Base-by-base conservation (phyloP, 2,888 invertebrate genomes). In the Andrena bucephala region DNA sequence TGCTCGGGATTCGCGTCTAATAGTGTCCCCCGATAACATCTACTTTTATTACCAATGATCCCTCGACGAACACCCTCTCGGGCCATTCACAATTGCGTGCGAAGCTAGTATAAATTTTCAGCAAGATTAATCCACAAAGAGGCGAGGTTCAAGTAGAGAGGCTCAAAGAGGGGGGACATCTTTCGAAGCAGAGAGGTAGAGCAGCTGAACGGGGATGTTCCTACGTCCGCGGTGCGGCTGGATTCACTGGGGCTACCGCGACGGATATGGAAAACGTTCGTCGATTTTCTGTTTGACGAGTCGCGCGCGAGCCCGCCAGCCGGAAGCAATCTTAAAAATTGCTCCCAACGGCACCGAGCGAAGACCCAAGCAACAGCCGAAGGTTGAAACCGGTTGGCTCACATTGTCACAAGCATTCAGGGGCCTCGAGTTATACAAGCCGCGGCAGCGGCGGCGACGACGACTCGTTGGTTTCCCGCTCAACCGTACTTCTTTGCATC, bases 301-400 rank as follows among this genome's bases (percentile, higher is more conserved):
- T 71, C 60, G 76, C 60, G 68, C 66, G 66, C 74, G 71, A 81
- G 33, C 66, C 57, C 68, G 72, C 79, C 81, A 81, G 73, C 84
- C 79, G 87, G 86, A 90, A 92, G 90, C 90, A 91, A 92, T 92
- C 90, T 92, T 91, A 90, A 92, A 92, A 90, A 92, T 91, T 90
- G 89, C 91, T 90, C 83, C 87, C 82, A 70, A 72, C 79, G 80
- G 83, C 81, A 76, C 81, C 75, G 76, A 85, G 75, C 85, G 77
- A 81, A 84, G 83, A 78, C 86, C 42, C 85, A 86, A 86, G 88
- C 85, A 86, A 86, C 86, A 84, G 60, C 76, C 75, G 86, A 78
- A 81, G 77, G 77, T 78, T 80, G 81, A 81, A 42, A 79, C 84
- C 77, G 84, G 81, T 82, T 82, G 83, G 63, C 80, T 85, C 78